Conservation (phyloP, 1,140 invertebrate species). For the Frieseomelitta varia region DNA sequence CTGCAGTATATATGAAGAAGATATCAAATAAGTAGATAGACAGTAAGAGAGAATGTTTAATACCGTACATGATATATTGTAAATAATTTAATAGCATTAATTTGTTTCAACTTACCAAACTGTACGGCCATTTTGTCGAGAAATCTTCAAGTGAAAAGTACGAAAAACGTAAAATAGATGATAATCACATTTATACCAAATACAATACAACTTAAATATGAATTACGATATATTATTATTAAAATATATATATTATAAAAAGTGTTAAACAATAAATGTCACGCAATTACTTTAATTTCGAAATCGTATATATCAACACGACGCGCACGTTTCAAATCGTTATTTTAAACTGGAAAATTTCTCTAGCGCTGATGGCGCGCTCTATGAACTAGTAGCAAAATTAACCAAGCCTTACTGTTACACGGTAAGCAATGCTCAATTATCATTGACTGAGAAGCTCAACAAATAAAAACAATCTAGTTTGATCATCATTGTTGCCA, state of each 20-base stretch:
- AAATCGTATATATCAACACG: no score
- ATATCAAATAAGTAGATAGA: no score
- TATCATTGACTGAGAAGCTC: constrained; percentile 2
- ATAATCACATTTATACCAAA: neutral
- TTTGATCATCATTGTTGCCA: neutral
- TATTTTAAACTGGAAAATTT: constrained; percentile 1
- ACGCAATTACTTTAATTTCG: neutral
- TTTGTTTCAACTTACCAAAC: neutral
- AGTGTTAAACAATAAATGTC: neutral
- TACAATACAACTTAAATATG: neutral
- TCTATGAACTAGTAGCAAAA: neutral
- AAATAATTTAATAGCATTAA: neutral
- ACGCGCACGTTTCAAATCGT: neutral
- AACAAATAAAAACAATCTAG: neutral
- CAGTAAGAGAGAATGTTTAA: neutral
- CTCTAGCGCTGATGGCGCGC: neutral
- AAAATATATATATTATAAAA: neutral
- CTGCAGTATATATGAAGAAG: neutral
- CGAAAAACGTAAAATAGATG: neutral
- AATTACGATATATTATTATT: neutral
- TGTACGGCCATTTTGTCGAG: neutral
- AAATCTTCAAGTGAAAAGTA: neutral
- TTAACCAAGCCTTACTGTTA: neutral
- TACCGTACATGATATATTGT: neutral
- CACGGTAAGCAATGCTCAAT: neutral